Base-by-base conservation (phyloP, 1,140 invertebrate genomes). In the Neomicropteryx cornuta region DNA sequence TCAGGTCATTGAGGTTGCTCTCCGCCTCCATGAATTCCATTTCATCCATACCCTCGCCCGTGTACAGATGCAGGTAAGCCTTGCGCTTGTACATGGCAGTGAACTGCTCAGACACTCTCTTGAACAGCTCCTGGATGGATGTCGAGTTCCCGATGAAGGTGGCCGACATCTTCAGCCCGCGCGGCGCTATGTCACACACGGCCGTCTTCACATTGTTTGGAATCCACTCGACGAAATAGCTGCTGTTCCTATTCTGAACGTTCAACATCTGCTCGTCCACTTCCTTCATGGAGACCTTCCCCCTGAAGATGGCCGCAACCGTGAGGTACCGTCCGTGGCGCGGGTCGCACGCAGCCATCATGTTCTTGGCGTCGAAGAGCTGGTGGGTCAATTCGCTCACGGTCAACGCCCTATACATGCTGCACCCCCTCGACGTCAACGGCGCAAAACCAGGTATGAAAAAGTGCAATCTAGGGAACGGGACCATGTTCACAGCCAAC, bases 211-310 rank as follows among this genome's bases (percentile, higher is more conserved):
- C 79, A 51, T 92, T 93, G 66, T 92, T 90, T 4, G 88, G 88
- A 52, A 92, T 92, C 88, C 88, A 93, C 68, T 92, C 87, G 22
- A 93, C 88, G 53, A 93, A 92, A 68, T 91, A 92, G 48, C 79
- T 82, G 60, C 81, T 87, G 62, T 92, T 93, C 65, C 93, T 94
- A 63, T 88, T 91, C 56, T 93, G 89, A 39, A 90, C 81, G 52
- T 88, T 89, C 19, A 88, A 62, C 79, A 91, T 87, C 52, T 94
- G 86, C 52, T 87, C 84, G 54, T 87, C 84, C n/a, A 87, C 83
- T 56, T 93, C 81, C 68, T 92, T 93, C 91, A 95, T 96, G 17
- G 90, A 94, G 90, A 97, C 94, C 34, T 87, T 73, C 18, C 88
- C 93, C 58, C 92, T 74, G 79, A 96, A 97, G 49, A 97, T 87